A percentile compares a stretch with the other conserved stretches of the same genome.
Evolutionary conservation across 2,113 vertebrate species (phyloP).

Genomic region (Ramphastos sulfuratus): DNA sequence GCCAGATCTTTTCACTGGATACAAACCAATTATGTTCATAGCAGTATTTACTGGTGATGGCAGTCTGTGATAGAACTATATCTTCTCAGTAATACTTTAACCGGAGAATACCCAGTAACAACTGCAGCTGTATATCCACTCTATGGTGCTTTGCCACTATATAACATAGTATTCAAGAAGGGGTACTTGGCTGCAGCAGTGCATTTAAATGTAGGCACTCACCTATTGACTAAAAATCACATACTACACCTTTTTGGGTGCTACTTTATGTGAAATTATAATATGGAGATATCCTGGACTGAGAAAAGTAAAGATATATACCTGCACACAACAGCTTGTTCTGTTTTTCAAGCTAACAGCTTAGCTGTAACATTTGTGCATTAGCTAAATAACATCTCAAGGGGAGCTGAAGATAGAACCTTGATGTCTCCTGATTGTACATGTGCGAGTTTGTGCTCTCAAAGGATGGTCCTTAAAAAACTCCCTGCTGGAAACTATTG

Average conservation of each 20-base stretch:
- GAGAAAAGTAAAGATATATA: slow-evolving; percentile 57
- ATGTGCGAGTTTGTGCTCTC: slow-evolving; percentile 80
- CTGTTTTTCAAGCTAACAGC: slow-evolving; percentile 71
- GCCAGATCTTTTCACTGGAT: slow-evolving; percentile 33
- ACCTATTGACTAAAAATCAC: slow-evolving; percentile 51
- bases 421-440: slow-evolving; percentile 82
- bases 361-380: slow-evolving; percentile 76
- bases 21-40: neutral
- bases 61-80: slow-evolving; percentile 38
- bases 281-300: slow-evolving; percentile 41
- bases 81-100: slow-evolving; percentile 41
- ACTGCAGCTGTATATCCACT: slow-evolving; percentile 19
- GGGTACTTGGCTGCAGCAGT: slow-evolving; percentile 26
- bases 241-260: slow-evolving; percentile 27
- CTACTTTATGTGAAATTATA: slow-evolving; percentile 54
- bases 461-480: slow-evolving; percentile 79
- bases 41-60: slow-evolving; percentile 36
- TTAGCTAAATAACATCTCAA: slow-evolving; percentile 85
- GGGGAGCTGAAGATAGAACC: slow-evolving; percentile 77
- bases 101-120: slow-evolving; percentile 28
- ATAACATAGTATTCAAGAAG: slow-evolving; percentile 55
- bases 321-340: slow-evolving; percentile 60
- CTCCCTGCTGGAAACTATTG: slow-evolving; percentile 83
- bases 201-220: slow-evolving; percentile 56
- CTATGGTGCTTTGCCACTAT: neutral